Evolutionary conservation across 1,140 invertebrate species (phyloP), one percentile per base, ranked within the genome.

Genomic region (Drosophila subobscura): DNA sequence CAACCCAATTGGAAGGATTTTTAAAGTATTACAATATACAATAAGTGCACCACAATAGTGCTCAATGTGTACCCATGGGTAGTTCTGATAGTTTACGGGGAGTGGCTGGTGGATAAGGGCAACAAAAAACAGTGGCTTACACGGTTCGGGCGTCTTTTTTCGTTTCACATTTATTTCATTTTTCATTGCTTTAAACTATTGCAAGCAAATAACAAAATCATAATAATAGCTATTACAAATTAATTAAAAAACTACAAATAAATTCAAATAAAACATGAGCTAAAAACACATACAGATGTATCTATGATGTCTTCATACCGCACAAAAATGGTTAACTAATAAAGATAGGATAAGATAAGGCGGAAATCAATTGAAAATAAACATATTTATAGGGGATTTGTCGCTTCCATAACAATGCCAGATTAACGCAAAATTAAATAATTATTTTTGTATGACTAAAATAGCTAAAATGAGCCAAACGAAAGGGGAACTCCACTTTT

Each of bases 191-290:
- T 77, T 77, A 50, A 74, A 81, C 64, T 81, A 88, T 88, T 86
- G 83, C 83, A 86, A 86, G 81, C 83, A 73, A 70, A 86, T 86
- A 86, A 86, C 81, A 86, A 86, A 86, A 85, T 72, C 49, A 84
- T 68, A 85, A 84, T 83, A 81, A 59, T 72, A 80, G 77, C 58
- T 55, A 74, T 77, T 85, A 64, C 54, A 65, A 86, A 85, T 64
- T 85, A 85, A 85, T 85, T 85, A 80, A 85, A 86, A 60, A 79
- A 77, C 41, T 75, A 77, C 60, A 74, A 86, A 86, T 85, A 85
- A 86, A 85, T 85, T 85, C 77, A 85, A 85, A 85, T 85, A 86
- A 85, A 85, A 86, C 80, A 81, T 80, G 81, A 85, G 80, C 67
- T 86, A 85, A 79, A 76, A 73, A 72, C 65, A 75, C 72, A 64